Evolutionary conservation across 2,888 invertebrate genomes (phyloP), one percentile per base, ranked within the genome.

Genomic region (Ichneumon xanthorius): DNA sequence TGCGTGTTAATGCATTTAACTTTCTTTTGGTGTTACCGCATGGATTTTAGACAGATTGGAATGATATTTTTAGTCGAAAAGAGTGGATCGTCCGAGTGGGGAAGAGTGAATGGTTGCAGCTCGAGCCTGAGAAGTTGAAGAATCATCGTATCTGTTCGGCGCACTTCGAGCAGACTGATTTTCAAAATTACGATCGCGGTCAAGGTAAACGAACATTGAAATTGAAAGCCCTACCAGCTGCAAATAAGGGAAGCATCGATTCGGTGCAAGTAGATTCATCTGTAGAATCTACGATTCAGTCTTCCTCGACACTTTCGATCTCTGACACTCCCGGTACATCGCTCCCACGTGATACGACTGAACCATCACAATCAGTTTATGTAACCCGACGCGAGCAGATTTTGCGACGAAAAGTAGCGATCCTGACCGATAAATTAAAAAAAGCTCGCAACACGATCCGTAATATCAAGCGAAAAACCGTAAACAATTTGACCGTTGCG

Each of bases 61-160:
- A 30, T 55, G 68, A n/a, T 61, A n/a, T 30, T 58, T 75, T 75
- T 22, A 48, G 61, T 61, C 58, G 58, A 16, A 65, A 73, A 37
- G 37, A 73, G 80, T 75, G 75, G 80, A 55, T 55, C 55, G 55
- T 55, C 3, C 55, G 55, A 19, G 19, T 9, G 9, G 22, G 55
- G 19, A 55, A 22, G 45, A 11, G 14, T 14, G 45, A 45, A 65
- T 73, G 80, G 80, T 45, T 80, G 73, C 55, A 73, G 40, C 11
- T 55, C 40, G 75, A 68, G 19, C 58, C 75, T 75, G 40, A 1
- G 45, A 55, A 81, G 45, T 40, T 75, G 40, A n/a, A 73, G 55
- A 73, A 67, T 67, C 45, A 45, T 14, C 80, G 73, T 4, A 73
- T 80, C 67, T 73, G 80, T 67, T 80, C 73, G 80, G 67, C 3